These are phyloP conservation scores for Cassiopea xamachana DNA, from an alignment of 30 jellyfish, hydroid and myxozoan genomes.

Conservation along the genomic window DNA sequence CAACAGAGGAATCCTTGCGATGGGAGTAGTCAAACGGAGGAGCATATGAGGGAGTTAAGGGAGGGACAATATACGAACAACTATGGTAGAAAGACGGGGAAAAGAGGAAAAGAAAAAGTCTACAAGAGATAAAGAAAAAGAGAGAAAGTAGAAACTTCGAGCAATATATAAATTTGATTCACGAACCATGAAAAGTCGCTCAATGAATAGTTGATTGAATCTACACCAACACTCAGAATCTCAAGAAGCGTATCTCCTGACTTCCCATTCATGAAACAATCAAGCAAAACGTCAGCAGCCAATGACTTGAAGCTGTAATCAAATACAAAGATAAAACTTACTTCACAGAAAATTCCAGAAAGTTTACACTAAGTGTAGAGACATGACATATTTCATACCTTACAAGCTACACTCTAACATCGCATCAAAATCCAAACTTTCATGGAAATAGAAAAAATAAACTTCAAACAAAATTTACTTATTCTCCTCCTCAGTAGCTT, in stretches of 20 bases:
- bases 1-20: too few relatives aligned
- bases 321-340: not conserved
- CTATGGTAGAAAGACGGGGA: too few relatives aligned
- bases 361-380: too few relatives aligned
- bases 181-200: constrained; percentile 39
- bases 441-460: not conserved
- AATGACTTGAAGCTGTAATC: constrained; percentile 18
- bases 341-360: too few relatives aligned
- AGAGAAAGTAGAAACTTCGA: not conserved
- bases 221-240: constrained; percentile 77
- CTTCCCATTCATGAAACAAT: constrained; percentile 65
- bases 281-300: constrained; percentile 12
- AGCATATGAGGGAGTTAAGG: too few relatives aligned
- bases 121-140: too few relatives aligned
- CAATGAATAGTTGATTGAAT: constrained; percentile 19
- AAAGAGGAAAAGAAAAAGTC: too few relatives aligned
- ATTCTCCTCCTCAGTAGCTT: not conserved
- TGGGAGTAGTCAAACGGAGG: too few relatives aligned
- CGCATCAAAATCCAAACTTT: too few relatives aligned
- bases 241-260: constrained; percentile 76
- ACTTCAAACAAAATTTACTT: not conserved
- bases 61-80: too few relatives aligned
- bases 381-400: too few relatives aligned
- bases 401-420: too few relatives aligned
- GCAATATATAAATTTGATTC: not conserved